Base-by-base conservation (phyloP, 1,140 invertebrate species). In the Onthophagus taurus region DNA sequence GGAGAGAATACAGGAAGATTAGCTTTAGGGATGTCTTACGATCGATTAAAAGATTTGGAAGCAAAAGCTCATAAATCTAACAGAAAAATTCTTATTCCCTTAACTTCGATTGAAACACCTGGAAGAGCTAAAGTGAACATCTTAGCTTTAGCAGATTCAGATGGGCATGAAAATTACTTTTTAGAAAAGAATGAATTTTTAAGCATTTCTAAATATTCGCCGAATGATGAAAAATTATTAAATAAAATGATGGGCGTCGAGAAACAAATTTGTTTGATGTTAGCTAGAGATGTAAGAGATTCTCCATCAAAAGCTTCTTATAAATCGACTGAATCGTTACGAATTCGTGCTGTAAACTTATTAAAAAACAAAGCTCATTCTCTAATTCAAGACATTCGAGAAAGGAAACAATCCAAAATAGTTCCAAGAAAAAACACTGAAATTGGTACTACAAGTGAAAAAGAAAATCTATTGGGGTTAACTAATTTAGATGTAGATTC, bases 101-200 rank as follows among this genome's bases (percentile, higher is more conserved):
- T 94, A 6, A 81, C 94, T 20, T 85, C 81, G 44, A 66, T 99
- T 34, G 89, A 94, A 56, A 99, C 95, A 1, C 94, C 94, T 0
- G 95, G 90, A 33, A 99, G 98, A 69, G 91, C 91, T 2, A 88
- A 87, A 6, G 95, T 98, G 0, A 73, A 85, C 46, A 95, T 99
- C 20, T 86, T 98, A 14, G 98, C 99, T 58, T 68, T 97, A 5
- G 86, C 86, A 19, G 95, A 98, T 73, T 93, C 94, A 1, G 91
- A 98, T 72, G 89, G 78, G 1, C 94, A 98, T 70, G 94, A 98
- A 72, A 98, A 98, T 49, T 97, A 95, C 69, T 97, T 97, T 69
- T 95, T 98, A 9, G 94, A 95, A 50, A 92, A 97, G 58, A 90
- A 96, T 71, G 89, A 80, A 20, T 98, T 95, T 68, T 67, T 79